Base-by-base conservation (phyloP, 2,797 vertebrate genomes). In the Antrozous pallidus region DNA sequence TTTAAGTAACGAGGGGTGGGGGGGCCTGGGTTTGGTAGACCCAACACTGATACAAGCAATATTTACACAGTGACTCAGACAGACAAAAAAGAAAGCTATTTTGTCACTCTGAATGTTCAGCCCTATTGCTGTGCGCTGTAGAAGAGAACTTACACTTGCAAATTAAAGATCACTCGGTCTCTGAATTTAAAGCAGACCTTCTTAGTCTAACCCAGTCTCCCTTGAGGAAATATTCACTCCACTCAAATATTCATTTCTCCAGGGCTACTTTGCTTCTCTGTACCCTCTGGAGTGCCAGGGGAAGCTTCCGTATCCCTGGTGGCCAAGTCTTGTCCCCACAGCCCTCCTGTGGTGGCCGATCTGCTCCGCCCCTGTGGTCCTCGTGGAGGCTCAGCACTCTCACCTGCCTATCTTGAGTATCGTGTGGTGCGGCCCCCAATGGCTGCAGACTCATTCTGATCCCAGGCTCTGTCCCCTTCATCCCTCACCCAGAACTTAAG, bases 91-190 rank as follows among this genome's bases (percentile, higher is more conserved):
- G 56, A 67, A 24, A 83, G 42, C 42, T 45, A 1, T 47, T 79
- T 70, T 63, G 36, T 88, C 49, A 18, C 14, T 31, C 2, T n/a
- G 70, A 58, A 54, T 38, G 1, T 56, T 75, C 8, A 74, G 51
- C 18, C 45, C 18, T 20, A 9, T 33, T 92, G 69, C 63, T 61
- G 24, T 3, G 47, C 14, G 61, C 10, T 31, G 24, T 56, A 90
- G 45, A 58, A 90, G 73, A 87, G 74, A 93, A 40, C 33, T 56
- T 74, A 20, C 56, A 80, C 33, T 69, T 83, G 17, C 20, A 89
- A 81, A 38, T 58, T 33, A 63, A 87, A 91, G 51, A 84, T 58
- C 67, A 42, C 12, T 61, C 54, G 17, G 0, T 33, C 31, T 90
- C 63, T 36, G 54, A 8, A 91, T 69, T 73, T 40, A 56, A 91